Evolutionary conservation across 1,140 invertebrate species (phyloP).

Genomic region (Papilio aristodemus): DNA sequence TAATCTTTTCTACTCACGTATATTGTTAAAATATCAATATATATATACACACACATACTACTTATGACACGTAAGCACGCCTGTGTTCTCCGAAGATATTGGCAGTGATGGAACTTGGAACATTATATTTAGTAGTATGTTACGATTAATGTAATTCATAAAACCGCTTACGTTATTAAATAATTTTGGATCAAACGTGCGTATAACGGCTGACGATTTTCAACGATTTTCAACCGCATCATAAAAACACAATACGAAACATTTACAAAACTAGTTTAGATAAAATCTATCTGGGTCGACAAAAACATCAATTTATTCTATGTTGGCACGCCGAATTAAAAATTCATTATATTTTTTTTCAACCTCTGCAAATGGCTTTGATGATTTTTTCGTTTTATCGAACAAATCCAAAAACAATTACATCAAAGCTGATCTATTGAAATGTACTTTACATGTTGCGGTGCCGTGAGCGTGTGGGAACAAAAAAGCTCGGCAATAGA

Average conservation of each 20-base stretch:
- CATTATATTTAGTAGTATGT: too few relatives aligned
- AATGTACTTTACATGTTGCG: conserved; percentile 23
- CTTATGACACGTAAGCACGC: too few relatives aligned
- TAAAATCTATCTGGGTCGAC: conserved; percentile 25
- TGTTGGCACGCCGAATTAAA: conserved; percentile 28
- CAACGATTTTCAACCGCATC: neutral
- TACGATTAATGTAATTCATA: too few relatives aligned
- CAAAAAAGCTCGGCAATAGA: conserved; percentile 16
- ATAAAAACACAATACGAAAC: conserved; percentile 21
- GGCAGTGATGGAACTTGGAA: too few relatives aligned
- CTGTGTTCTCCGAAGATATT: too few relatives aligned
- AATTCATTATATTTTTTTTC: conserved; percentile 28
- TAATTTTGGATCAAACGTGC: neutral
- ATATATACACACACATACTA: too few relatives aligned
- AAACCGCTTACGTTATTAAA: neutral
- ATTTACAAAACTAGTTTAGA: conserved; percentile 26
- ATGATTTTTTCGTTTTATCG: conserved; percentile 10
- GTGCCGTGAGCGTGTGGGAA: conserved; percentile 6
- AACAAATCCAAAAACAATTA: conserved; percentile 30
- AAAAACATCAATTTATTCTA: conserved; percentile 23
- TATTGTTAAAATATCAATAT: neutral
- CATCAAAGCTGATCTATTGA: conserved; percentile 30
- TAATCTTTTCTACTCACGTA: neutral
- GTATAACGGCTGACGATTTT: neutral
- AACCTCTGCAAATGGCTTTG: neutral